phyloP scores from a whole-genome alignment of 2,797 vertebrate genomes.

The Benthosema pterotum region DNA sequence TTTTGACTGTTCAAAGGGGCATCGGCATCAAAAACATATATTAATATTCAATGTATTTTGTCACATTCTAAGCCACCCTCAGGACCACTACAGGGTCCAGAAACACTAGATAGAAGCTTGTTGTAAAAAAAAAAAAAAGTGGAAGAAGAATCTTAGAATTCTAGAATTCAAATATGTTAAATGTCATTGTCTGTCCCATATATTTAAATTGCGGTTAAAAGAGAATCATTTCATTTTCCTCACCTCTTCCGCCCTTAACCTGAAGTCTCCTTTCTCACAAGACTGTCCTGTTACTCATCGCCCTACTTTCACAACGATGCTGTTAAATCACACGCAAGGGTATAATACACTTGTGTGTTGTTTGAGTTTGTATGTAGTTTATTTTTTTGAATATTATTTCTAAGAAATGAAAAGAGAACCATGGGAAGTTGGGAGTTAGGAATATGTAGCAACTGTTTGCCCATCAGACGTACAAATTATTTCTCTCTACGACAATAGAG shows the following conservation, averaged over 20 bases:
- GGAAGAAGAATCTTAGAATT: conserved; percentile 1
- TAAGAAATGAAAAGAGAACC: conserved; percentile 29
- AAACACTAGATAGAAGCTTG: conserved; percentile 2
- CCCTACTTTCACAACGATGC: conserved; percentile 49
- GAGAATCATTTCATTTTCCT: conserved; percentile 26
- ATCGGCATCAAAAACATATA: conserved; percentile 1
- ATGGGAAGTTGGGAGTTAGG: conserved; percentile 36
- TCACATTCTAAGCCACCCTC: not conserved
- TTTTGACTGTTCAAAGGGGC: conserved; percentile 10
- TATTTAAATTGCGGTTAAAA: conserved; percentile 43
- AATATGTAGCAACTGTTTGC: conserved; percentile 76
- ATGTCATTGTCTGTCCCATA: conserved; percentile 18
- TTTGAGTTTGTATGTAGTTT: conserved; percentile 29
- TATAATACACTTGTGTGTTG: conserved; percentile 39
- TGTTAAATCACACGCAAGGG: conserved; percentile 39
- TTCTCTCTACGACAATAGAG: conserved; percentile 38
- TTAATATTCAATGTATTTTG: conserved; percentile 7
- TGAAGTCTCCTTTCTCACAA: not conserved
- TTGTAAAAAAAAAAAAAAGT: not conserved
- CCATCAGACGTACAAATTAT: conserved; percentile 47
- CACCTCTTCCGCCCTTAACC: conserved; percentile 15
- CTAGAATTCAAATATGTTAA: conserved; percentile 12
- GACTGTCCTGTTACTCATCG: conserved; percentile 3
- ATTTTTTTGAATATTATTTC: conserved; percentile 50
- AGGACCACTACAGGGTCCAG: conserved; percentile 9